Base-by-base conservation (phyloP, 2,113 vertebrate genomes). In the Lamprotornis superbus region DNA sequence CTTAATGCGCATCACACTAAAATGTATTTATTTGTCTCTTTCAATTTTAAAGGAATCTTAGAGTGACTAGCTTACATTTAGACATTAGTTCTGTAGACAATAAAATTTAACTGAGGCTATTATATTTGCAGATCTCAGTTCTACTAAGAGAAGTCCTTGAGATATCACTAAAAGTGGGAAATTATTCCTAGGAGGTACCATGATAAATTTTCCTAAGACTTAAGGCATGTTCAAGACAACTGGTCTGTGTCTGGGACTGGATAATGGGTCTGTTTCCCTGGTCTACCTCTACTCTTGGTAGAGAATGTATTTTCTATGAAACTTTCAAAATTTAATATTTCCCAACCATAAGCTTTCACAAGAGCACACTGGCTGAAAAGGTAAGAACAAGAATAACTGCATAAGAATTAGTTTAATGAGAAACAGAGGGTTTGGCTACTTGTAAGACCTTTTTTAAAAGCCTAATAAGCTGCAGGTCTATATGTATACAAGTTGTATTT, bases 401-500 rank as follows among this genome's bases (percentile, higher is more conserved):
- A 44, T 59, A n/a, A 37, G 5, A 37, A 68, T 39, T 42, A 55
- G 2, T 55, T 87, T 71, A 15, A 64, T 63, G 44, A 63, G 22
- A 64, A 90, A 27, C 8, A 50, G 6, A 39, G 12, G 7, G 5
- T 39, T 27, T 70, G 6, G 3, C 8, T 53, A 23, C 20, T 59
- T 73, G 25, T 13, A 75, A 56, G 6, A 15, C 4, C 46, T 20
- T 82, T 40, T 50, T 0, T 19, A 73, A 59, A 50, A 50, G 27
- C 33, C 4, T 44, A 40, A 31, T 44, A 35, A 69, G 0, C 7
- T 61, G 21, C 5, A 23, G 3, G 33, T 81, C 10, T 56, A 3
- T 30, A n/a, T 4, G 1, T 19, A 30, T 9, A 9, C 7, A 61
- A 70, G 7, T 1, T 40, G 4, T 49, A 23, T 4, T 37, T 47